Evolutionary conservation across 2,888 invertebrate species (phyloP), one percentile per base, ranked within the genome.

Genomic region (Pomacea canaliculata): DNA sequence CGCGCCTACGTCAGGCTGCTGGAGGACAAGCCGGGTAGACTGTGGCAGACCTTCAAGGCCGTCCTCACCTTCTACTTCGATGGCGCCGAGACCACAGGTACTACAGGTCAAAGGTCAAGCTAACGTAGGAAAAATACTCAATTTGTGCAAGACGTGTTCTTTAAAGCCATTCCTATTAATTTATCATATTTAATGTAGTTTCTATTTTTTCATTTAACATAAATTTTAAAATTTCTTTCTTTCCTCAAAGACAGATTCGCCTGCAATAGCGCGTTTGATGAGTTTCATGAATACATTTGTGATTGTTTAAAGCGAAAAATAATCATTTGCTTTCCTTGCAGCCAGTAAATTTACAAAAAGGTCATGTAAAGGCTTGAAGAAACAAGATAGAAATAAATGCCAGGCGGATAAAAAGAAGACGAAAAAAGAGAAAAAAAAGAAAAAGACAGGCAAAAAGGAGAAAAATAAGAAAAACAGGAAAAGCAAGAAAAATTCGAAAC

Each of bases 31-130:
- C 73, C 73, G 12, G 62, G 56, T 46, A 73, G 68, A 19, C 46
- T 73, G 46, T 73, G 67, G 67, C 73, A 73, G 68, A 18, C 7
- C 27, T 68, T 68, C 73, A 73, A 73, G 19, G 73, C 49, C 60
- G 48, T 67, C 48, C 10, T 73, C 56, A 46, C 10, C 56, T 73
- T 73, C 68, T 23, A 37, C n/a, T 73, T 73, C 2, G 23, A 46
- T 5, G 48, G 16, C 48, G 23, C 10, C 46, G 70, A 56, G 37
- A 37, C 37, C 37, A 37, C 37, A 56, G 51, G 51, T 56, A 16
- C 7, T 4, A 16, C 10, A 56, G 51, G 51, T 16, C 12, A 56
- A 4, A 0, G 3, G 37, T 37, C 37, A 37, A 5, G 37, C 37
- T 37, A 5, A 37, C 37, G 37, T 37, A 3, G 37, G 37, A 37